A percentile compares a stretch with the other conserved stretches of the same genome.
Evolutionary conservation across 2,113 vertebrate genomes (phyloP).

Genomic region (Oreotrochilus melanogaster): DNA sequence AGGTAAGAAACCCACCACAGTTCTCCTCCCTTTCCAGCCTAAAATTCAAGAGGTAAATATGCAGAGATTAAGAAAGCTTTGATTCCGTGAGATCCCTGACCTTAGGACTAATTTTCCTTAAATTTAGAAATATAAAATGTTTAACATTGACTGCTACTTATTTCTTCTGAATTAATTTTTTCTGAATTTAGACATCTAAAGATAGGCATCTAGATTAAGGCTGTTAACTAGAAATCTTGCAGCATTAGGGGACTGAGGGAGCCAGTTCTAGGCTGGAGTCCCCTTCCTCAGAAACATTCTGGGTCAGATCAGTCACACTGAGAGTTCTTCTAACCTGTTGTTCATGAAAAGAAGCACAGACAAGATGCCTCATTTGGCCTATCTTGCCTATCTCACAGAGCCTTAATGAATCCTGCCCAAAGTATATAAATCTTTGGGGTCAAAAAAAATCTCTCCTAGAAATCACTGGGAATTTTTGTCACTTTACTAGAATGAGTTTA

Average conservation of each 20-base stretch:
- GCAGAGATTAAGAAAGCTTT: background rate
- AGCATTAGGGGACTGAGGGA: background rate
- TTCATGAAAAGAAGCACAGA: background rate
- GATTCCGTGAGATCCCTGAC: background rate
- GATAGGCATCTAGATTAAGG: background rate
- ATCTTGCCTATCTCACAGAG: too few relatives aligned
- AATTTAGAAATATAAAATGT: background rate
- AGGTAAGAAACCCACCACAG: background rate
- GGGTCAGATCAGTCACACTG: background rate
- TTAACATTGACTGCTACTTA: background rate
- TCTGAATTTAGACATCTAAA: background rate
- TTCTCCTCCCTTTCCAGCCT: background rate
- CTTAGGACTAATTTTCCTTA: background rate
- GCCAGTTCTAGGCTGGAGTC: background rate
- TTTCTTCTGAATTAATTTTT: background rate
- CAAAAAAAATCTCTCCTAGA: background rate
- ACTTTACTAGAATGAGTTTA: background rate
- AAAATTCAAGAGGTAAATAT: background rate
- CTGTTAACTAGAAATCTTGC: background rate
- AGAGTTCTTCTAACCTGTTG: background rate
- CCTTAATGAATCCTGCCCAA: too few relatives aligned
- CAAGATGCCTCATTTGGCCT: background rate
- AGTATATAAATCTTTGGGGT: too few relatives aligned
- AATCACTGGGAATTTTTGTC: background rate
- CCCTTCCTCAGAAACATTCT: background rate